Percentiles rank a stretch among this genome's conserved stretches.
Evolutionary conservation across 2,888 invertebrate species (phyloP).

Genomic region (Taphrorychus bicolor): DNA sequence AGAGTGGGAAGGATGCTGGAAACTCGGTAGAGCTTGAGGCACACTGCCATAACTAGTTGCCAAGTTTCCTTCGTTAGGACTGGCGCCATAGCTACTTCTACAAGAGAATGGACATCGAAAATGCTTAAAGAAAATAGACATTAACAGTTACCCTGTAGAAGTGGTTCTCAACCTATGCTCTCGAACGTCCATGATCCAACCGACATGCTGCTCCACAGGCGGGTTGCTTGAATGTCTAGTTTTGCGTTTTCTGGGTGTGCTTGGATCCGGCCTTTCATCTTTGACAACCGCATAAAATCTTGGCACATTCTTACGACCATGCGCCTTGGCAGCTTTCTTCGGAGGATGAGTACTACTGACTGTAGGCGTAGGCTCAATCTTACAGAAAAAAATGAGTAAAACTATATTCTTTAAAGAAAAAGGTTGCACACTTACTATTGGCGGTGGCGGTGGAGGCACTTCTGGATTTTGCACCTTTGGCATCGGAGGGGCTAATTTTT

Average conservation of each 20-base stretch:
- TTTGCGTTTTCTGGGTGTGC: conserved; percentile 83
- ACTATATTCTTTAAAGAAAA: neutral
- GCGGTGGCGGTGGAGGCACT: conserved; percentile 84
- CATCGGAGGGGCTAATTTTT: conserved; percentile 73
- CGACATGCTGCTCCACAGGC: conserved; percentile 93
- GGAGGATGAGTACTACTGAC: too few species aligned
- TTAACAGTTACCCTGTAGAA: conserved; percentile 71
- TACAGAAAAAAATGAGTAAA: neutral
- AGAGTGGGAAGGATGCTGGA: conserved; percentile 96
- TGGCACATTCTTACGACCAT: conserved; percentile 67
- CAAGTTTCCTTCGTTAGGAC: conserved; percentile 70
- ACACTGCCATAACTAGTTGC: conserved; percentile 78
- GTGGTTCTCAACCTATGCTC: conserved; percentile 82
- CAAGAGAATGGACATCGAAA: conserved; percentile 22
- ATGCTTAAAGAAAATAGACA: neutral
- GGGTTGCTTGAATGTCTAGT: conserved; percentile 93
- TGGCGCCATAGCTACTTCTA: conserved; percentile 81
- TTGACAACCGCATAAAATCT: conserved; percentile 96
- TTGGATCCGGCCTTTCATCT: conserved; percentile 69
- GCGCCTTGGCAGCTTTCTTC: conserved; percentile 6
- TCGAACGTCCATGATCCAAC: conserved; percentile 95
- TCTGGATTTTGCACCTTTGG: conserved; percentile 75
- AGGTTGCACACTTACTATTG: conserved; percentile 49
- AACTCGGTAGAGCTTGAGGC: conserved; percentile 84
- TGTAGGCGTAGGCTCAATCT: conserved; percentile 8